Percentiles rank a stretch among this genome's conserved stretches.
Conservation (phyloP, 2,113 vertebrate genomes). For the Canis aureus region DNA sequence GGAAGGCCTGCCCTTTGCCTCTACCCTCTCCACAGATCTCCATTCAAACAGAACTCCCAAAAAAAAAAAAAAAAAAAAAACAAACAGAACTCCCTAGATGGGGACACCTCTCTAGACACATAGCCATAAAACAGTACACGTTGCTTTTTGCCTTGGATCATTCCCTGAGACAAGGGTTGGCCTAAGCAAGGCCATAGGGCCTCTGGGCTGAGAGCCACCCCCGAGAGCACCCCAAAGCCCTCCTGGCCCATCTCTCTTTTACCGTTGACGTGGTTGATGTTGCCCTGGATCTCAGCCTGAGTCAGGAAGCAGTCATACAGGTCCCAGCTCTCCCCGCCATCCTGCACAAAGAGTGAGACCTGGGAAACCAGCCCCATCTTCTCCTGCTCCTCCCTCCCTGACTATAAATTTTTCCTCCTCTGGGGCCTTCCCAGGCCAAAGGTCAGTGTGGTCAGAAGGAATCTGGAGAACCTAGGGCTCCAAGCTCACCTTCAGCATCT, state of each 20-base stretch:
- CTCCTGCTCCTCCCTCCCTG: background rate
- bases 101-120: background rate
- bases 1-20: background rate
- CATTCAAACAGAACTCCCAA: background rate
- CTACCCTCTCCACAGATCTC: background rate
- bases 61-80: too few species aligned
- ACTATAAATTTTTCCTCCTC: background rate
- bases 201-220: background rate
- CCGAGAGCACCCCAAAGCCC: background rate
- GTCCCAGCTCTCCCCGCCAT: conserved; percentile 78
- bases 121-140: background rate
- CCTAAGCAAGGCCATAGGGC: background rate
- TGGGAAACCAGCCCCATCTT: background rate
- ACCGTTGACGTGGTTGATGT: conserved; percentile 88
- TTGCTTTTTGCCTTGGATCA: background rate
- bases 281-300: conserved; percentile 89
- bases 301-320: conserved; percentile 87
- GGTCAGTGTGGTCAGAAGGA: background rate
- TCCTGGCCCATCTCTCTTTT: conserved; percentile 62
- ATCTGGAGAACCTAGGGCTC: background rate
- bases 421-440: background rate
- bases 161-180: background rate
- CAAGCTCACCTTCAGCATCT: background rate
- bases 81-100: background rate
- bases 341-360: conserved; percentile 58